Evolutionary conservation across 2,113 vertebrate genomes (phyloP).

Genomic region (Amblyornis subalaris): DNA sequence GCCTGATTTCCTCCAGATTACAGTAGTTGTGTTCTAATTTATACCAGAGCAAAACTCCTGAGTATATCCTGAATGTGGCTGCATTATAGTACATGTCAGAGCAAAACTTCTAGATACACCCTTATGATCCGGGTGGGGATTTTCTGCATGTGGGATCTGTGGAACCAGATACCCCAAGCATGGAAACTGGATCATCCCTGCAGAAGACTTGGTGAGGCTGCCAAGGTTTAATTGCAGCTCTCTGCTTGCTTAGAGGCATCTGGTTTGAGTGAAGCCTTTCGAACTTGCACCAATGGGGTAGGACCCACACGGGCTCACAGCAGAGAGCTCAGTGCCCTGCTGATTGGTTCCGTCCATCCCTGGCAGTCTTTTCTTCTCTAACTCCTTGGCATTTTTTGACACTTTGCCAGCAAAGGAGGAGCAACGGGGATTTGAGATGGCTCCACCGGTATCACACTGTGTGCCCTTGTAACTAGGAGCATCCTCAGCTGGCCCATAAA

Average conservation of each 20-base stretch:
- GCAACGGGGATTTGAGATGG: not conserved
- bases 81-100: not conserved
- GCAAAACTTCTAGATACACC: not conserved
- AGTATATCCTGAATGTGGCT: not conserved
- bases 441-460: not conserved
- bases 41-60: not conserved
- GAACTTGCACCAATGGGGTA: not conserved
- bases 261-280: slow-evolving; percentile 26
- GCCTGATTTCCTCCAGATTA: not conserved
- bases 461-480: not conserved
- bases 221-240: not conserved
- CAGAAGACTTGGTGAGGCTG: not conserved
- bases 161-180: not conserved
- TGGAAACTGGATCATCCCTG: not conserved
- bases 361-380: not conserved
- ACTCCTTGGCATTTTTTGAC: not conserved
- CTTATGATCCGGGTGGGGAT: not conserved
- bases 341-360: not conserved
- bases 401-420: not conserved
- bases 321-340: not conserved
- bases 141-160: not conserved
- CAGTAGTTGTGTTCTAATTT: not conserved
- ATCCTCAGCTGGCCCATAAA: not conserved
- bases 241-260: slow-evolving; percentile 2
- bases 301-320: not conserved